Percentiles rank a stretch among this genome's conserved stretches.
Evolutionary conservation across 1,140 invertebrate species (phyloP).

Genomic region (Palaemon carinicauda): DNA sequence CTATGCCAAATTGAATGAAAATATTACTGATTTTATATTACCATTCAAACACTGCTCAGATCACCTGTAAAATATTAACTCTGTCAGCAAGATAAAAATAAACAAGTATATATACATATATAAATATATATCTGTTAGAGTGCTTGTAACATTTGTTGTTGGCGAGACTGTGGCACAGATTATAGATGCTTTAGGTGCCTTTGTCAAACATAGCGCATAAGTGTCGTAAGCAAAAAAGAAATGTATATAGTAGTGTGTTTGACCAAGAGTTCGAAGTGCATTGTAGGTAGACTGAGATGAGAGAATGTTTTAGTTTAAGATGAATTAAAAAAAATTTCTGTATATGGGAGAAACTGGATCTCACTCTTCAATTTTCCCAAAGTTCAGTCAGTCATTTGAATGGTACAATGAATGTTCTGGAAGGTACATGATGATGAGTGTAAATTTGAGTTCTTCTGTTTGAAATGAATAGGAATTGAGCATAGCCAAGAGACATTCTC

Average conservation of each 20-base stretch:
- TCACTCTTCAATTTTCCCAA: too few species aligned
- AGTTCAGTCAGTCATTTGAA: too few species aligned
- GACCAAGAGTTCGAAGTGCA: not conserved
- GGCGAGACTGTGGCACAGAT: not conserved
- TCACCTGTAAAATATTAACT: not conserved
- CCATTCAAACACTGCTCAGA: not conserved
- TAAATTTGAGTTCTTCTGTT: too few species aligned
- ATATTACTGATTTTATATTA: not conserved
- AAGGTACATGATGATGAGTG: too few species aligned
- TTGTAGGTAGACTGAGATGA: not conserved
- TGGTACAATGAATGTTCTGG: too few species aligned
- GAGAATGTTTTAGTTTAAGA: not conserved
- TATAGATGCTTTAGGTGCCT: conserved; percentile 28
- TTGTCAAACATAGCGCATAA: conserved; percentile 16
- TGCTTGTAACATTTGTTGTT: not conserved
- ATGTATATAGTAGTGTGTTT: conserved; percentile 16
- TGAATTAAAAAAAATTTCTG: not conserved
- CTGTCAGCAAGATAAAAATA: not conserved
- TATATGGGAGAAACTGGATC: not conserved
- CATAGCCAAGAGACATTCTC: too few species aligned
- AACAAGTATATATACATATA: conserved; percentile 7
- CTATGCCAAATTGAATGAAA: not conserved
- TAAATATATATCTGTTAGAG: not conserved
- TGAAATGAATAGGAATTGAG: too few species aligned
- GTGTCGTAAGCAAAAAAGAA: conserved; percentile 4